Conservation (phyloP, 2,113 vertebrate species). For the Baryphthengus martii region DNA sequence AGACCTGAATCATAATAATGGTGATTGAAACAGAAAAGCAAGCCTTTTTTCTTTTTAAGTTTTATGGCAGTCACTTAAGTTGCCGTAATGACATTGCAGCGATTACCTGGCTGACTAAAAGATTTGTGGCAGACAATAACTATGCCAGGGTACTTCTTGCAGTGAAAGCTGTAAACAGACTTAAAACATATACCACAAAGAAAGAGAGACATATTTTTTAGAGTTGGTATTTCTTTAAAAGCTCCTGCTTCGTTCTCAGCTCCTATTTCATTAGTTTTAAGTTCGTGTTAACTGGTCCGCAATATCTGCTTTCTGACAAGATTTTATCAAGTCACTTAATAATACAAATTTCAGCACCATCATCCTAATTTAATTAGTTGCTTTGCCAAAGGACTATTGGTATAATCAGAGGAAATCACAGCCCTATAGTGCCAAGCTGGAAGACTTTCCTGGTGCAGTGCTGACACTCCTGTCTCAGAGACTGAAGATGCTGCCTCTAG, state of each 20-base stretch:
- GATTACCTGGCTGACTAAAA: background rate
- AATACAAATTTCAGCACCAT: slow-evolving; percentile 21
- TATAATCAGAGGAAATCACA: background rate
- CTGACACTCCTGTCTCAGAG: background rate
- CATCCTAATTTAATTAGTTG: slow-evolving; percentile 34
- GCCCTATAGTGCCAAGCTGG: background rate
- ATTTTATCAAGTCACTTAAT: background rate
- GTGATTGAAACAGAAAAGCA: background rate
- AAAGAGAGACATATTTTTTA: background rate
- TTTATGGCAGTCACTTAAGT: background rate
- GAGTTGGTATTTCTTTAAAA: background rate
- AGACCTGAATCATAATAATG: background rate
- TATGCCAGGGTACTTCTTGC: background rate
- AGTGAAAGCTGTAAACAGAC: background rate
- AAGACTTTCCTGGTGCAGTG: background rate
- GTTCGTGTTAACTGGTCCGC: background rate
- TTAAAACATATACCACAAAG: background rate
- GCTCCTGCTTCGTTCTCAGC: background rate
- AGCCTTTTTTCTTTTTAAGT: background rate
- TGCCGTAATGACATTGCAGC: background rate
- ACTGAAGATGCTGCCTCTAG: background rate
- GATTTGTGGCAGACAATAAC: background rate
- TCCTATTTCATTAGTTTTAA: background rate
- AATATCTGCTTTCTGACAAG: background rate
- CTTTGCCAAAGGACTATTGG: background rate